A percentile compares a stretch with the other conserved stretches of the same genome.
Conservation (phyloP, 2,888 invertebrate genomes). For the Tipula vernalis region DNA sequence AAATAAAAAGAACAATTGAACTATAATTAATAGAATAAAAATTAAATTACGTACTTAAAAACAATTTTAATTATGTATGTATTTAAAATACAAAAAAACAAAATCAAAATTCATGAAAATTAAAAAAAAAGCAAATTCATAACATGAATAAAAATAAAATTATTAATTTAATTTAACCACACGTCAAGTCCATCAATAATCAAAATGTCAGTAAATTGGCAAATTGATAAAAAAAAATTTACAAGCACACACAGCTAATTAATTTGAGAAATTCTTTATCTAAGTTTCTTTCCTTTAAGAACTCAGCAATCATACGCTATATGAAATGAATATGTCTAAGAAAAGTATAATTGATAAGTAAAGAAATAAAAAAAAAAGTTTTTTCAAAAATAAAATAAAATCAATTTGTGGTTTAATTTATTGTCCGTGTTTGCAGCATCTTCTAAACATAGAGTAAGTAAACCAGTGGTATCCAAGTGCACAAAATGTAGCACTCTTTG, state of each 20-base stretch:
- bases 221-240: background rate
- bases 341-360: background rate
- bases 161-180: background rate
- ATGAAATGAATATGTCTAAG: background rate
- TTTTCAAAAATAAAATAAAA: background rate
- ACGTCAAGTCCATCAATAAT: background rate
- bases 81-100: background rate
- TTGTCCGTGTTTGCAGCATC: no score
- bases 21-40: background rate
- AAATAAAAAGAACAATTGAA: background rate
- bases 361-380: background rate
- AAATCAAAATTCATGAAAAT: background rate
- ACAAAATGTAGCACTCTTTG: no score
- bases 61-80: background rate
- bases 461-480: no score
- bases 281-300: background rate
- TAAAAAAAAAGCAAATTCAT: background rate
- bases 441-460: no score
- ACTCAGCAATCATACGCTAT: background rate
- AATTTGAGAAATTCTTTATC: background rate
- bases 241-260: background rate
- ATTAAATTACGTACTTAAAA: background rate
- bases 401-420: background rate
- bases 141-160: background rate
- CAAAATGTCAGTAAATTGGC: background rate